Evolutionary conservation across 2,113 vertebrate genomes (phyloP).

Genomic region (Rhinolophus sinicus): DNA sequence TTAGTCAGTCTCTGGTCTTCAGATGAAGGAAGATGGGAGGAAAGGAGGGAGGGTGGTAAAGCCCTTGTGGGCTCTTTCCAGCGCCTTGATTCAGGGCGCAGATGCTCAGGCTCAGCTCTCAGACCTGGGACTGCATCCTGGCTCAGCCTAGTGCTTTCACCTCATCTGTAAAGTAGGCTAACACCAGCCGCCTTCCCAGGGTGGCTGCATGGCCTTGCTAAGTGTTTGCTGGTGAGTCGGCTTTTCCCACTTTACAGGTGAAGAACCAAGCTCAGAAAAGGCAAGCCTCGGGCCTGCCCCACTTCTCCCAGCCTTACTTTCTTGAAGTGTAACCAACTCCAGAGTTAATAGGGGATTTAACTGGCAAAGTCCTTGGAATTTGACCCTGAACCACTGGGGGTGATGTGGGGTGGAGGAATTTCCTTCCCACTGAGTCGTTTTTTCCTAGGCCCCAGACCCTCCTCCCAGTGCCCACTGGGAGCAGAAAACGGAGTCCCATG

Average conservation of each 20-base stretch:
- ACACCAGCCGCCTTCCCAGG: neutral
- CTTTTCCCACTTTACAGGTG: neutral
- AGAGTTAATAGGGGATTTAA: constrained; percentile 68
- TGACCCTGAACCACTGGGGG: constrained; percentile 72
- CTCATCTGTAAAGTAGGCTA: neutral
- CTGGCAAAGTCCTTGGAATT: constrained; percentile 70
- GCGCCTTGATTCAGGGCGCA: neutral
- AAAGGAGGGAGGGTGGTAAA: neutral
- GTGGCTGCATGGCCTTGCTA: rapidly evolving
- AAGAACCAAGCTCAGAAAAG: neutral
- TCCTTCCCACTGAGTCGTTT: neutral
- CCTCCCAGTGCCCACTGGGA: too few species aligned
- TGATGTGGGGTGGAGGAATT: neutral
- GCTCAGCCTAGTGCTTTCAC: neutral
- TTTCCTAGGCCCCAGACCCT: neutral
- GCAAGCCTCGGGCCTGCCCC: neutral
- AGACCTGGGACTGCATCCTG: neutral
- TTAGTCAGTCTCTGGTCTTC: neutral
- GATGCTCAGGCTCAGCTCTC: neutral
- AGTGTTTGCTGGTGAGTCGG: too few species aligned
- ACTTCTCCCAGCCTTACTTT: neutral
- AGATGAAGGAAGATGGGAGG: too few species aligned
- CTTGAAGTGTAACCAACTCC: neutral
- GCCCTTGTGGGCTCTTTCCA: neutral
- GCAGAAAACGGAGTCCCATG: neutral